Conservation (phyloP, 2,888 invertebrate genomes). For the Drosophila quinaria region DNA sequence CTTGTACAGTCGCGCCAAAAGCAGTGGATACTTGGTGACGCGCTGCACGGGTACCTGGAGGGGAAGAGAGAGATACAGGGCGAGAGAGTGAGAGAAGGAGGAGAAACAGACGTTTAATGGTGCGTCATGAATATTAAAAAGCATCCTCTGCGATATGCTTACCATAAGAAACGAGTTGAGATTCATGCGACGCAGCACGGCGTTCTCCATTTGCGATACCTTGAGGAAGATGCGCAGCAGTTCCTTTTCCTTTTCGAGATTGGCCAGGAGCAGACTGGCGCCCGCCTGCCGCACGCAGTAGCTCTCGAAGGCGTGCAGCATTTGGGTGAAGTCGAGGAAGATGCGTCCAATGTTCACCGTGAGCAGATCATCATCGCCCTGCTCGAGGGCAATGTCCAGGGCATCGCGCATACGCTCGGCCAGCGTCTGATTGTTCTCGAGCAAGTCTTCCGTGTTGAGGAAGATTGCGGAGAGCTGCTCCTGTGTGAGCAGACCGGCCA, state of each 20-base stretch:
- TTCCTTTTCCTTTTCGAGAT: slow-evolving; percentile 97
- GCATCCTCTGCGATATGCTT: slow-evolving; percentile 64
- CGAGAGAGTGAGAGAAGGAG: no score
- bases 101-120: slow-evolving; percentile 20
- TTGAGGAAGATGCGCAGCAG: slow-evolving; percentile 96
- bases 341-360: slow-evolving; percentile 96
- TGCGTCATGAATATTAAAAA: slow-evolving; percentile 33
- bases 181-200: slow-evolving; percentile 96
- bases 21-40: slow-evolving; percentile 97
- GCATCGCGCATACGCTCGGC: slow-evolving; percentile 94
- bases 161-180: slow-evolving; percentile 99
- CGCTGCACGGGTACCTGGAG: slow-evolving; percentile 96
- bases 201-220: slow-evolving; percentile 98
- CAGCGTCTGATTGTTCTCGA: slow-evolving; percentile 94
- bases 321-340: slow-evolving; percentile 95
- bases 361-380: slow-evolving; percentile 93
- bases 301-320: slow-evolving; percentile 97
- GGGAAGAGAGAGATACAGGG: background rate
- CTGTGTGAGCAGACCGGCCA: slow-evolving; percentile 95
- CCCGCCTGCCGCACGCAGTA: slow-evolving; percentile 97
- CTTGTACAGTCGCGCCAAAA: slow-evolving; percentile 95
- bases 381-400: slow-evolving; percentile 93
- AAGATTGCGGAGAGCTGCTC: slow-evolving; percentile 97
- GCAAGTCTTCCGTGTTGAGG: slow-evolving; percentile 95
- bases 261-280: slow-evolving; percentile 94